Conservation (phyloP, 2,888 invertebrate species). For the Phania funesta region DNA sequence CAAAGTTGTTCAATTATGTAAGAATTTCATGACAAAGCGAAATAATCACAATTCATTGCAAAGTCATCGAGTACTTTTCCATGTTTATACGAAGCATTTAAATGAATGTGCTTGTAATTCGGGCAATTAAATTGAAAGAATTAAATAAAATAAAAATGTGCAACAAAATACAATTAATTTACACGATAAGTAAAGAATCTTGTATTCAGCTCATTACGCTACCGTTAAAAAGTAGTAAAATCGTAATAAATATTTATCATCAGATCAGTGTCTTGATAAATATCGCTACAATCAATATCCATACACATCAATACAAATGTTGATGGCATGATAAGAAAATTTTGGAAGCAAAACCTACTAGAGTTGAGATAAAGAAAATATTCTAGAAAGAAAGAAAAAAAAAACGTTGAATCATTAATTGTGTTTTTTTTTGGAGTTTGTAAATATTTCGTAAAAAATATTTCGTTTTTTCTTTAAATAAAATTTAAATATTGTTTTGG, state of each 20-base stretch:
- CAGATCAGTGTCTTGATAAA: conserved; percentile 46
- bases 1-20: no score
- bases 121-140: no score
- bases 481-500: no score
- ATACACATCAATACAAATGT: neutral
- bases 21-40: no score
- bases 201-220: conserved; percentile 66
- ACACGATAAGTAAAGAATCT: conserved; percentile 69
- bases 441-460: no score
- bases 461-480: neutral
- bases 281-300: neutral
- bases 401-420: conserved; percentile 62
- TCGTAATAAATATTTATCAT: neutral
- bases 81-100: no score
- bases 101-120: no score
- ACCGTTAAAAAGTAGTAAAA: conserved; percentile 41
- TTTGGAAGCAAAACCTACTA: neutral
- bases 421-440: no score
- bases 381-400: conserved; percentile 24
- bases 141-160: conserved; percentile 26
- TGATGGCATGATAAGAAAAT: conserved; percentile 20
- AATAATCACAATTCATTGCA: no score
- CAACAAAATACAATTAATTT: conserved; percentile 69
- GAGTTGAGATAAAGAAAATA: neutral
- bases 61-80: no score